Percentiles rank a stretch among this genome's conserved stretches.
Conservation (phyloP, 1,140 invertebrate genomes). For the Bombus soroeensis region DNA sequence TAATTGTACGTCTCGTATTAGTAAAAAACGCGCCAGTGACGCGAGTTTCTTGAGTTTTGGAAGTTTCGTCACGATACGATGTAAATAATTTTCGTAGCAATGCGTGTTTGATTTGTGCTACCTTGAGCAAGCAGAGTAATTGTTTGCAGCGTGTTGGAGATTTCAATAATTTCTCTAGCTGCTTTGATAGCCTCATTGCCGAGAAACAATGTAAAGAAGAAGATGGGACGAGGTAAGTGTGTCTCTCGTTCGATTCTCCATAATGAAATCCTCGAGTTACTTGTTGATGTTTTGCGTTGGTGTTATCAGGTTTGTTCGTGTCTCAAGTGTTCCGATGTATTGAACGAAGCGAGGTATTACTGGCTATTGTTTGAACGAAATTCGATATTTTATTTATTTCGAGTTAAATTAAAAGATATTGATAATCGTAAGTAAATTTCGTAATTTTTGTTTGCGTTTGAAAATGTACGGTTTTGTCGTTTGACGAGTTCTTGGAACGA, state of each 20-base stretch:
- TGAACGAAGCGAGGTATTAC: no score
- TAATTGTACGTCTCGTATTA: neutral
- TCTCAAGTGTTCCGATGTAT: no score
- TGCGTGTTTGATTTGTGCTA: neutral
- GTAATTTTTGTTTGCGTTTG: no score
- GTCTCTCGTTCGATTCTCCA: neutral
- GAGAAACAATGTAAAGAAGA: neutral
- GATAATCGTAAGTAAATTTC: no score
- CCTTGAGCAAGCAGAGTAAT: neutral
- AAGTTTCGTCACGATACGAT: fast-evolving
- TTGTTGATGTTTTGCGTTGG: no score
- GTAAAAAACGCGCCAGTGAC: neutral
- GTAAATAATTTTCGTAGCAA: neutral
- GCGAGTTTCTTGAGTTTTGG: neutral
- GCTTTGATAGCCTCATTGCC: neutral
- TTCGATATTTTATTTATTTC: no score
- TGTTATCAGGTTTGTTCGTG: no score
- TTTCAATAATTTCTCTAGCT: neutral
- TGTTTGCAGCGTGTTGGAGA: neutral
- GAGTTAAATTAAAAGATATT: no score
- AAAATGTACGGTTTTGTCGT: no score
- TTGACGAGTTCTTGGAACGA: no score
- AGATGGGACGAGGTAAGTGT: constrained; percentile 32
- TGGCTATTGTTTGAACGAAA: no score
- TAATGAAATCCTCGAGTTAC: no score